phyloP scores from a whole-genome alignment of 2,797 vertebrate species.

The Adrianichthys oophorus region DNA sequence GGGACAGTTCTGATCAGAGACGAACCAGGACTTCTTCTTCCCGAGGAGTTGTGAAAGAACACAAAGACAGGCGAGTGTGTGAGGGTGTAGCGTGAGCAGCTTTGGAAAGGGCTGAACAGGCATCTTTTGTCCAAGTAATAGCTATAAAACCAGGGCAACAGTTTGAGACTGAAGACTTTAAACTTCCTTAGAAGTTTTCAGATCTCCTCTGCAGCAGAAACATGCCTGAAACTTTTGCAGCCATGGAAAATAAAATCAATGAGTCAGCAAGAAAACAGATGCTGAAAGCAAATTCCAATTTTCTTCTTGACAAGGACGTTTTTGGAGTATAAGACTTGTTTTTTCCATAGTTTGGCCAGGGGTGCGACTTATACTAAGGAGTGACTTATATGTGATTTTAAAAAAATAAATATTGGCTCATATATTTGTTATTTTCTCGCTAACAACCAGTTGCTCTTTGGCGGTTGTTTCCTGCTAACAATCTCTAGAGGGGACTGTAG shows the following conservation, averaged over 20 bases:
- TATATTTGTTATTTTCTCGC: too few species aligned
- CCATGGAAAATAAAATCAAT: constrained; percentile 27
- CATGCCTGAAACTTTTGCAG: constrained; percentile 24
- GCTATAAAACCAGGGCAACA: constrained; percentile 54
- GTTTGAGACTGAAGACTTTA: constrained; percentile 46
- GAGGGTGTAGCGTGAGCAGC: constrained; percentile 70
- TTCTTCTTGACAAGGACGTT: too few species aligned
- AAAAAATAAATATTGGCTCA: too few species aligned
- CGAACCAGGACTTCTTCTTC: constrained; percentile 53
- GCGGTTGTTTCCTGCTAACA: too few species aligned
- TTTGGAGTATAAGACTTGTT: too few species aligned
- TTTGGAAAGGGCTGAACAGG: constrained; percentile 77
- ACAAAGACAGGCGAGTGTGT: constrained; percentile 63
- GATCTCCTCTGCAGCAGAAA: constrained; percentile 34
- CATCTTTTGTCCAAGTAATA: constrained; percentile 75
- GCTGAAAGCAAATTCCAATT: neutral
- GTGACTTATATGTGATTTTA: too few species aligned
- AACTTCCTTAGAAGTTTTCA: constrained; percentile 36
- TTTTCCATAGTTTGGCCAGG: too few species aligned
- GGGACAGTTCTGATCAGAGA: constrained; percentile 35
- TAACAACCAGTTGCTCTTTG: too few species aligned
- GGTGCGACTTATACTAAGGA: too few species aligned
- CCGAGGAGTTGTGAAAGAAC: constrained; percentile 64
- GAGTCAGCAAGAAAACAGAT: constrained; percentile 7
- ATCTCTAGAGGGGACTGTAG: too few species aligned